phyloP scores from a whole-genome alignment of 2,888 invertebrate genomes.

The Lasius fuliginosus region DNA sequence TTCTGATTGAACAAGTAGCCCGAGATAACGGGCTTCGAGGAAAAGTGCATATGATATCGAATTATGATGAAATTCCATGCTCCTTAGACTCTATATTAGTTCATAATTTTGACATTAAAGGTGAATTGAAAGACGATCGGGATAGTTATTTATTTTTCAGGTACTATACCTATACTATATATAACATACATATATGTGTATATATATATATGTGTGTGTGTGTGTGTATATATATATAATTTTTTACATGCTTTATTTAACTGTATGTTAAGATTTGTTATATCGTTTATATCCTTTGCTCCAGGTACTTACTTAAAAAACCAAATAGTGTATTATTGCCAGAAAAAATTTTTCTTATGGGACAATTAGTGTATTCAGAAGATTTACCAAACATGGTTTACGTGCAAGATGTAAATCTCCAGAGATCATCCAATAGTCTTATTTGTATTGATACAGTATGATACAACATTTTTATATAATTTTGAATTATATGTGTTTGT shows the following conservation, averaged over 20 bases:
- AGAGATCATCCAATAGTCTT: conserved; percentile 66
- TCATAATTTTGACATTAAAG: conserved; percentile 88
- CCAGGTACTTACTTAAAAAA: conserved; percentile 84
- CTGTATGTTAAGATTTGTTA: conserved; percentile 14
- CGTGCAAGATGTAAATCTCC: conserved; percentile 88
- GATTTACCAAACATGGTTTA: conserved; percentile 88
- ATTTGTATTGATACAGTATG: conserved; percentile 64
- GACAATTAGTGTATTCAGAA: conserved; percentile 88
- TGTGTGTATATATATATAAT: background rate
- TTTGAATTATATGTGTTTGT: background rate
- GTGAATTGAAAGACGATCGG: conserved; percentile 87
- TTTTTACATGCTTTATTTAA: background rate
- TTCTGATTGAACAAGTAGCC: conserved; percentile 86
- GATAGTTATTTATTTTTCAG: conserved; percentile 74
- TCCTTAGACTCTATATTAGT: conserved; percentile 87
- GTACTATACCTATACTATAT: conserved; percentile 53
- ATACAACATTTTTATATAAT: conserved; percentile 26
- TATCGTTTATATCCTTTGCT: conserved; percentile 76
- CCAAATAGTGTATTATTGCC: conserved; percentile 88
- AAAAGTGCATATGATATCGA: conserved; percentile 85
- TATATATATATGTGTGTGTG: no score
- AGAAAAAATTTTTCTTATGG: conserved; percentile 87
- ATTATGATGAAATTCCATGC: conserved; percentile 81
- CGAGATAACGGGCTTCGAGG: conserved; percentile 85
- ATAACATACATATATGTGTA: conserved; percentile 1